phyloP scores from a whole-genome alignment of 2,888 invertebrate species.

The Dicyrtomina minuta region DNA sequence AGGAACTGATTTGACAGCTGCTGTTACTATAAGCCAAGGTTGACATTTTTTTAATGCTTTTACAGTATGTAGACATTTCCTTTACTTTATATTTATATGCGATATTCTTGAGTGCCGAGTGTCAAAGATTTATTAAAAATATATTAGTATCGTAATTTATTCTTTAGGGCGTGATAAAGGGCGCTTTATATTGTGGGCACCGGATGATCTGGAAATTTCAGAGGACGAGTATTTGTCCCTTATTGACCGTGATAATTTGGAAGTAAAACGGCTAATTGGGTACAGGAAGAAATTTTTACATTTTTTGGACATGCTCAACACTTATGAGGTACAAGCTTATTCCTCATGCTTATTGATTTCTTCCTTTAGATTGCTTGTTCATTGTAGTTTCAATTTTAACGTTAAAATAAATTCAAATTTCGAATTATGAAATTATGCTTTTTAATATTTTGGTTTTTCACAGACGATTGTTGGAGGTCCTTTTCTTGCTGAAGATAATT shows the following conservation, averaged over 20 bases:
- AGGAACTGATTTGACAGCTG: constrained; percentile 67
- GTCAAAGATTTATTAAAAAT: background rate
- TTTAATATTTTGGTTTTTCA: constrained; percentile 41
- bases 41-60: too few species aligned
- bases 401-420: too few species aligned
- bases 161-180: constrained; percentile 49
- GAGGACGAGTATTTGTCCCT: constrained; percentile 55
- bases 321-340: constrained; percentile 68
- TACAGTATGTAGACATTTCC: constrained; percentile 34
- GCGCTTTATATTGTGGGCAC: constrained; percentile 51
- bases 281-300: constrained; percentile 68
- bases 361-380: too few species aligned
- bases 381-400: background rate
- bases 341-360: too few species aligned
- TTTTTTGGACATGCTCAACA: constrained; percentile 69
- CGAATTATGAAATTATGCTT: too few species aligned
- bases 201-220: constrained; percentile 50
- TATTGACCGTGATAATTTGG: constrained; percentile 60
- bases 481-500: constrained; percentile 63
- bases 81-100: too few species aligned
- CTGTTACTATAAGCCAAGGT: constrained; percentile 60
- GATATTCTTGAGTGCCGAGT: constrained; percentile 1
- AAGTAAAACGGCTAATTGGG: constrained; percentile 68
- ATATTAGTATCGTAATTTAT: constrained; percentile 9
- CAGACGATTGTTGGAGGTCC: constrained; percentile 65